A percentile compares a stretch with the other conserved stretches of the same genome.
These are phyloP conservation scores for Sternotherus odoratus DNA, from an alignment of 2,797 vertebrate species.

Conservation along the genomic window DNA sequence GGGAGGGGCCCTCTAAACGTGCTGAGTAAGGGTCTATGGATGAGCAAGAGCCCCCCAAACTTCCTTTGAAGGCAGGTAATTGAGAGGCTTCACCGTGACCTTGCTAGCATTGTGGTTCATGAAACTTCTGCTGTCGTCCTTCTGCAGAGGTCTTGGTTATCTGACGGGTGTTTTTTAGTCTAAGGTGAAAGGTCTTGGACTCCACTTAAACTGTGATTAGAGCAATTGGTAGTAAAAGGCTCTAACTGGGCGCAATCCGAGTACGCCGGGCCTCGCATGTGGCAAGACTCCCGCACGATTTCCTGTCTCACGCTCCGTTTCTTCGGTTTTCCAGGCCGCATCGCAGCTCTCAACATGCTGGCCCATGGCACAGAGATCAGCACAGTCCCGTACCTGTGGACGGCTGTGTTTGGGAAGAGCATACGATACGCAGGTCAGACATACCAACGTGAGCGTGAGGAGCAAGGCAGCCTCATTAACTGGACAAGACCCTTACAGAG, in stretches of 20 bases:
- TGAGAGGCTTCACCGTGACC: too few relatives aligned
- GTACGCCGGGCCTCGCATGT: fast-evolving
- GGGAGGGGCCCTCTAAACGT: too few relatives aligned
- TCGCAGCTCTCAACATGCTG: conserved; percentile 95
- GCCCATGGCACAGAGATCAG: conserved; percentile 90
- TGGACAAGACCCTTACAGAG: neutral
- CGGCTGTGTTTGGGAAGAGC: conserved; percentile 97
- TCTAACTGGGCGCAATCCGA: neutral
- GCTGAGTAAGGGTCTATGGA: too few relatives aligned
- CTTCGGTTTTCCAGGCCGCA: conserved; percentile 83
- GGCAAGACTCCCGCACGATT: neutral
- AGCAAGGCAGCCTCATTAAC: neutral
- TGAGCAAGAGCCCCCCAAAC: too few relatives aligned
- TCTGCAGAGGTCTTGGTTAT: neutral
- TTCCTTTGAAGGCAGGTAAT: too few relatives aligned
- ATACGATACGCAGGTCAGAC: conserved; percentile 92
- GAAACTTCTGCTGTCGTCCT: neutral
- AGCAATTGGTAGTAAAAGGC: fast-evolving
- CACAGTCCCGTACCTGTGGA: conserved; percentile 97
- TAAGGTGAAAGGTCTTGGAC: neutral
- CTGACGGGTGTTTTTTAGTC: neutral
- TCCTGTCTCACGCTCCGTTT: neutral
- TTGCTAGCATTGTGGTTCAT: neutral
- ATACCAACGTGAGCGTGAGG: neutral
- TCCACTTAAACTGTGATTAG: neutral